phyloP scores from a whole-genome alignment of 2,113 vertebrate species.

The Gadus chalcogrammus region DNA sequence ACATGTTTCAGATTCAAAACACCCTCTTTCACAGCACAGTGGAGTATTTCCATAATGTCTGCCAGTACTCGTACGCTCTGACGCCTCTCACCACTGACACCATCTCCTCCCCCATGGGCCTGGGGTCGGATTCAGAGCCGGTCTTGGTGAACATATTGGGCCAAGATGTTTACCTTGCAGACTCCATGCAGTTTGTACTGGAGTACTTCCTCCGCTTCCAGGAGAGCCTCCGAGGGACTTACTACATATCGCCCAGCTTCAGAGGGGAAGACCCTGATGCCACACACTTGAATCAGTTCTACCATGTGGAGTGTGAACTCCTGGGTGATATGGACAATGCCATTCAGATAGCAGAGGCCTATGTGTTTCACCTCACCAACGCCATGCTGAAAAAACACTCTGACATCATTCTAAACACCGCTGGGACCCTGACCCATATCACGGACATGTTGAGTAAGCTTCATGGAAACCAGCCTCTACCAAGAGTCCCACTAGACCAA shows the following conservation, averaged over 20 bases:
- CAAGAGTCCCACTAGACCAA: slow-evolving; percentile 69
- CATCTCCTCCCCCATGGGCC: slow-evolving; percentile 77
- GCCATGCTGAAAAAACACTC: slow-evolving; percentile 71
- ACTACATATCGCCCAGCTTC: slow-evolving; percentile 77
- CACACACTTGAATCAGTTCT: slow-evolving; percentile 78
- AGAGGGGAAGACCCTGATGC: slow-evolving; percentile 76
- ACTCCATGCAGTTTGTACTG: slow-evolving; percentile 79
- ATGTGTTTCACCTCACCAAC: slow-evolving; percentile 65
- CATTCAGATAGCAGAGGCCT: slow-evolving; percentile 71
- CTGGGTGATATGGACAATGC: slow-evolving; percentile 72
- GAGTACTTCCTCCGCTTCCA: slow-evolving; percentile 80
- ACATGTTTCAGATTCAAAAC: slow-evolving; percentile 76
- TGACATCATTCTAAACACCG: slow-evolving; percentile 61
- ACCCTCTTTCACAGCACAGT: slow-evolving; percentile 77
- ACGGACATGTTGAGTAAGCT: slow-evolving; percentile 58
- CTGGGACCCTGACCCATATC: slow-evolving; percentile 65
- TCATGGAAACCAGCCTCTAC: slow-evolving; percentile 53
- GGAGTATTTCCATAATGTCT: slow-evolving; percentile 70
- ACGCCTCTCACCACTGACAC: slow-evolving; percentile 78
- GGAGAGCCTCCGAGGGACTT: slow-evolving; percentile 67
- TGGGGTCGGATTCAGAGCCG: slow-evolving; percentile 77
- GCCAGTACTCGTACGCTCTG: slow-evolving; percentile 71
- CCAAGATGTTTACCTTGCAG: slow-evolving; percentile 73
- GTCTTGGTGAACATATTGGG: slow-evolving; percentile 71
- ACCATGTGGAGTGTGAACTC: slow-evolving; percentile 77